Percentiles rank a stretch among this genome's conserved stretches.
Conservation (phyloP, 1,140 invertebrate genomes). For the Euschistus heros region DNA sequence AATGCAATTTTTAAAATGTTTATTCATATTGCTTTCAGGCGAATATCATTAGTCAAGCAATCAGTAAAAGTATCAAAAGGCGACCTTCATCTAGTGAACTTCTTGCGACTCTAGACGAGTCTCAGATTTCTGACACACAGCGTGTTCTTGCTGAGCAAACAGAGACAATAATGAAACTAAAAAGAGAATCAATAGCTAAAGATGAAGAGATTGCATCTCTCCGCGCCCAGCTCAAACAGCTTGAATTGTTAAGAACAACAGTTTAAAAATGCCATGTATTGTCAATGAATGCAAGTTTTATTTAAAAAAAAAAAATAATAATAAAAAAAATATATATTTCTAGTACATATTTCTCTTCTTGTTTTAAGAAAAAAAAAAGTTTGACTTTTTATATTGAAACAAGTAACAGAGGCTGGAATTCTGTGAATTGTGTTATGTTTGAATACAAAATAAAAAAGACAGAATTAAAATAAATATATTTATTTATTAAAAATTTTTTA, state of each 20-base stretch:
- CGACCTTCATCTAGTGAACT: constrained; percentile 28
- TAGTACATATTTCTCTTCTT: no score
- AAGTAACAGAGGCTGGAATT: no score
- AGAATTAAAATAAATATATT: no score
- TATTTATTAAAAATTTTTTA: no score
- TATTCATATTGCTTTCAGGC: constrained; percentile 25
- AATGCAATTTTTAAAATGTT: no score
- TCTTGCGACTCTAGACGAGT: constrained; percentile 19
- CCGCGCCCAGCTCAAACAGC: constrained; percentile 18
- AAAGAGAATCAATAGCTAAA: constrained; percentile 24
- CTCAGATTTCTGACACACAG: neutral
- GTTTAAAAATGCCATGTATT: no score
- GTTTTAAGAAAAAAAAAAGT: no score
- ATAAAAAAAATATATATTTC: no score
- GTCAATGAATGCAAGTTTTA: no score
- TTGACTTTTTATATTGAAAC: no score
- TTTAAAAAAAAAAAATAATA: no score
- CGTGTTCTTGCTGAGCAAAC: constrained; percentile 25
- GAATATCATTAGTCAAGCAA: constrained; percentile 22
- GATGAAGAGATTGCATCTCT: constrained; percentile 27
- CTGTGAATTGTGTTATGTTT: neutral
- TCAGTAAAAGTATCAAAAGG: constrained; percentile 22
- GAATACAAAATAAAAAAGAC: no score
- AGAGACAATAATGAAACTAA: constrained; percentile 22
- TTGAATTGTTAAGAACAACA: neutral